Conservation (phyloP, 2,797 vertebrate genomes). For the Gobionotothen gibberifrons region DNA sequence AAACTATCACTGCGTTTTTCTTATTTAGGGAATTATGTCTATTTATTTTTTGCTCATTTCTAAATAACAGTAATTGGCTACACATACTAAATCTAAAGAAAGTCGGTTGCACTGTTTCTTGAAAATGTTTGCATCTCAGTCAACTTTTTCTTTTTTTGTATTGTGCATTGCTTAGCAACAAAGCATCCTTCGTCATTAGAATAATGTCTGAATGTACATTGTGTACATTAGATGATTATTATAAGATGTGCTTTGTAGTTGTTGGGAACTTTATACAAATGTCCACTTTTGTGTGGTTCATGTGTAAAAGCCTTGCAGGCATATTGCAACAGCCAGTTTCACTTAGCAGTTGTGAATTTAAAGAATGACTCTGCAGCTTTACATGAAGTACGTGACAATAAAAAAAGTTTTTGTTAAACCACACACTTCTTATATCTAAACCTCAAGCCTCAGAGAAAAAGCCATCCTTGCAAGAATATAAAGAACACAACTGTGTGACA, state of each 20-base stretch:
- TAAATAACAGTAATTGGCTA: not conserved
- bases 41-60: not conserved
- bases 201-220: not conserved
- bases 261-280: not conserved
- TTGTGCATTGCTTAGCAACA: not conserved
- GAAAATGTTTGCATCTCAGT: not conserved
- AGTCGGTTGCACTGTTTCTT: not conserved
- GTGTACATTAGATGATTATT: not conserved
- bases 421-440: not conserved
- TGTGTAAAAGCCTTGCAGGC: not conserved
- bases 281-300: not conserved
- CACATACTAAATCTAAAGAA: not conserved
- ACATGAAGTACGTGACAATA: not conserved
- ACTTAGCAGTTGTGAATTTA: constrained; percentile 19
- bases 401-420: constrained; percentile 9
- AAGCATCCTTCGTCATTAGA: not conserved
- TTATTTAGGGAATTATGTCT: not conserved
- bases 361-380: constrained; percentile 20
- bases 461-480: not conserved
- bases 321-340: constrained; percentile 42
- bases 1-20: not conserved
- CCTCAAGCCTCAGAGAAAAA: not conserved
- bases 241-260: not conserved
- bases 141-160: too few species aligned
- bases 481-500: too few species aligned